Conservation (phyloP, 2,113 vertebrate species). For the Crypturellus undulatus region DNA sequence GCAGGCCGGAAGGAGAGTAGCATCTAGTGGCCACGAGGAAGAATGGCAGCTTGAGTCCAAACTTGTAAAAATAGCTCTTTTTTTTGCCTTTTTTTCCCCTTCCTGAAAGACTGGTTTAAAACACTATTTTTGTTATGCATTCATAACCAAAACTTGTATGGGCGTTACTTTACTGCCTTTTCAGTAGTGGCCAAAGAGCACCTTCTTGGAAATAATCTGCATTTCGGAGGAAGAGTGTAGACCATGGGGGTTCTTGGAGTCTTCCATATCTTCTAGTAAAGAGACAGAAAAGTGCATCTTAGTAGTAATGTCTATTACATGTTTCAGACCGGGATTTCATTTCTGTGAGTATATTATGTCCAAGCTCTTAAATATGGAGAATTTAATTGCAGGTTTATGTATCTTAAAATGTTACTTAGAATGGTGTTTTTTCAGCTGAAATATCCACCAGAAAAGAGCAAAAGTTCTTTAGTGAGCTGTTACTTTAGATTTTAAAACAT, state of each 20-base stretch:
- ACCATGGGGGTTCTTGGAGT: no score
- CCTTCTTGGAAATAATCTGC: background rate
- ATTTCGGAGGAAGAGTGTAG: background rate
- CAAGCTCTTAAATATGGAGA: background rate
- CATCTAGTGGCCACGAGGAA: conserved; percentile 61
- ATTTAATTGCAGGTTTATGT: background rate
- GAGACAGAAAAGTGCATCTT: background rate
- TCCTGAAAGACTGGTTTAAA: background rate
- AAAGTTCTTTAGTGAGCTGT: background rate
- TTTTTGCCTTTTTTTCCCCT: no score
- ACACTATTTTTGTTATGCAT: fast-evolving
- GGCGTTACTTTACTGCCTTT: background rate
- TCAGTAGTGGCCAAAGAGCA: background rate
- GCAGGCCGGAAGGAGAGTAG: conserved; percentile 1
- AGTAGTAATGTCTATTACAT: background rate
- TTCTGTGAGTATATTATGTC: background rate
- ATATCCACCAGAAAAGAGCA: background rate
- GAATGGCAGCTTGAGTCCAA: background rate
- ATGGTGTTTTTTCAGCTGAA: background rate
- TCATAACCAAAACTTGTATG: background rate
- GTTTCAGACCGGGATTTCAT: background rate
- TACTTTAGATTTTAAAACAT: background rate
- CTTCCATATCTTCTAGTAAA: background rate
- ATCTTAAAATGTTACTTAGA: background rate
- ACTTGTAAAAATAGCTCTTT: background rate